Evolutionary conservation across 2,888 invertebrate species (phyloP), one percentile per base, ranked within the genome.

Genomic region (Dascillus cervinus): DNA sequence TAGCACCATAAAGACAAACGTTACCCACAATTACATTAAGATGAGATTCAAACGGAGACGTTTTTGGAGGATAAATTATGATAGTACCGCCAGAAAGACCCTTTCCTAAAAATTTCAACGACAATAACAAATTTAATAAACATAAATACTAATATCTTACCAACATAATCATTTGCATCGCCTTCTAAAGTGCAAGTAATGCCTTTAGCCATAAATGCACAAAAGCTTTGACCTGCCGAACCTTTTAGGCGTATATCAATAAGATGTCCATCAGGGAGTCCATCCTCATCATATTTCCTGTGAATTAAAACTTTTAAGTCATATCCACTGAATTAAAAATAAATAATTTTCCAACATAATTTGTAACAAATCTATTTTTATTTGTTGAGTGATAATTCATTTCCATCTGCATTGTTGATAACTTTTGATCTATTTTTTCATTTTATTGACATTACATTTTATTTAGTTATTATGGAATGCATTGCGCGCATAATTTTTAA

Each of bases 131-230:
- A 26, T 9, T 26, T 20, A 8, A 10, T 22, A 10, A 8, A 22
- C 4, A 4, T 4, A 22, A 22, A 11, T 3, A 4, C 3, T 24
- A 5, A 30, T 32, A 20, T 61, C 71, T 59, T 44, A 68, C 94
- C 96, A 40, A 98, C 97, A 62, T 98, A 98, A 64, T 98, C 98
- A 59, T 98, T 98, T 14, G 96, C 82, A 66, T 98, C 98, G 22
- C 98, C 98, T 64, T 92, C 94, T 10, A 98, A 69, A 0, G 82
- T 87, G 3, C 95, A 85, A 30, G 80, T 80, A 32, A 97, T 76
- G 12, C 98, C 98, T 44, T 79, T 83, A 0, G 86, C 82, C 51
- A 98, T 70, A 71, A 98, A 98, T 3, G 97, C 97, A 62, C 97
- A 91, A 72, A 98, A 98, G 59, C 96, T 97, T 71, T 98, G 98